Evolutionary conservation across 1,140 invertebrate species (phyloP).

Genomic region (Tribolium castaneum): DNA sequence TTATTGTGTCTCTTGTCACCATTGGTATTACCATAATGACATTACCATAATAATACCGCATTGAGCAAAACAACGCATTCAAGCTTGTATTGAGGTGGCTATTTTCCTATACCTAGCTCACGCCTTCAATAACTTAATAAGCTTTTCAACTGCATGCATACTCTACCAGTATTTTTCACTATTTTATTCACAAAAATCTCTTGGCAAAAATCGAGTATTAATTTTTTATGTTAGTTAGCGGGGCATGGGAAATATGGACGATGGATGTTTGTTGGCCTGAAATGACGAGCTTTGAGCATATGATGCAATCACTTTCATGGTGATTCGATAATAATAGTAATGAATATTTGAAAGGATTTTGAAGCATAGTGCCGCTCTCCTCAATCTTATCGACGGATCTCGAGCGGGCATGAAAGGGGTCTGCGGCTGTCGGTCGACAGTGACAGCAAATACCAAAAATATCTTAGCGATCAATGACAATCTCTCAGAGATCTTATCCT

Average conservation of each 20-base stretch:
- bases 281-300: constrained; percentile 16
- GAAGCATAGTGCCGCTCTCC: constrained; percentile 43
- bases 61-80: constrained; percentile 8
- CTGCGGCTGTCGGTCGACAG: constrained; percentile 48
- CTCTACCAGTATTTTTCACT: background rate
- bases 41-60: constrained; percentile 29
- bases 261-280: background rate
- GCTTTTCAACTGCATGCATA: background rate
- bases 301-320: constrained; percentile 26
- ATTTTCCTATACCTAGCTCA: background rate
- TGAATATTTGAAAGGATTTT: constrained; percentile 52
- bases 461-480: constrained; percentile 54
- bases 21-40: constrained; percentile 24
- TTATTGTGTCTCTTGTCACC: constrained; percentile 33
- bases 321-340: constrained; percentile 39
- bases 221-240: background rate
- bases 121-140: constrained; percentile 18
- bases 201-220: too few relatives aligned
- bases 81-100: constrained; percentile 8
- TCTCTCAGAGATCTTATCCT: constrained; percentile 51
- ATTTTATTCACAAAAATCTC: too few relatives aligned
- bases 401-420: constrained; percentile 38
- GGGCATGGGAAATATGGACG: background rate
- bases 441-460: constrained; percentile 55
- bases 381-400: constrained; percentile 50